These are phyloP conservation scores for Acleris sparsana DNA, from an alignment of 2,888 invertebrate genomes.

Conservation along the genomic window DNA sequence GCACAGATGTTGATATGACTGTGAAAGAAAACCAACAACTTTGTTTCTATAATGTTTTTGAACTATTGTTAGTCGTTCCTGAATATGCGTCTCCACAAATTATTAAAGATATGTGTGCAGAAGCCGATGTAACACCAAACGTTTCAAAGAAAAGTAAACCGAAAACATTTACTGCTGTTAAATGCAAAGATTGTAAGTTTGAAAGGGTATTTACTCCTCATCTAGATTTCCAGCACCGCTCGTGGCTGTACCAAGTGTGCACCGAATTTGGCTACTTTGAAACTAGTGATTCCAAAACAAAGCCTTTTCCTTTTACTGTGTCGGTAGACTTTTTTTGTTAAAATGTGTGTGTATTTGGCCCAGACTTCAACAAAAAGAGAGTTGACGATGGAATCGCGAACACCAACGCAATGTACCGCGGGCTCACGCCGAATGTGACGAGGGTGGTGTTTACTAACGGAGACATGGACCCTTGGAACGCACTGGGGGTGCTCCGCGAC, in stretches of 20 bases:
- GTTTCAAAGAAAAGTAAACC: too few species aligned
- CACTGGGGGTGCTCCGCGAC: slow-evolving; percentile 75
- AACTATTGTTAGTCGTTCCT: slow-evolving; percentile 58
- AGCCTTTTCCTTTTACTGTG: slow-evolving; percentile 83
- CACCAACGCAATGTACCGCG: slow-evolving; percentile 79
- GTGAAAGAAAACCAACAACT: slow-evolving; percentile 60
- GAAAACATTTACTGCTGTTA: too few species aligned
- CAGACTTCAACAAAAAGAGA: slow-evolving; percentile 58
- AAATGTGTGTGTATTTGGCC: slow-evolving; percentile 73
- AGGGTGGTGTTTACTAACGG: slow-evolving; percentile 85
- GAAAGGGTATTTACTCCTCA: too few species aligned
- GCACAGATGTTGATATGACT: slow-evolving; percentile 58
- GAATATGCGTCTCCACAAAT: too few species aligned
- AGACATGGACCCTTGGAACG: slow-evolving; percentile 84
- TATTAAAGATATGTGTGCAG: too few species aligned
- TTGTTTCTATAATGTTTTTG: slow-evolving; percentile 57
- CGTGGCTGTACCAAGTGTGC: slow-evolving; percentile 88
- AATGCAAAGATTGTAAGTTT: too few species aligned
- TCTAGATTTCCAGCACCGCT: slow-evolving; percentile 36
- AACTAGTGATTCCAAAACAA: slow-evolving; percentile 81
- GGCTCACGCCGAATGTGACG: slow-evolving; percentile 71
- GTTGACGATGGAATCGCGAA: slow-evolving; percentile 63
- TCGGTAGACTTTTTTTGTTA: slow-evolving; percentile 67
- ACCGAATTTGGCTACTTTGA: slow-evolving; percentile 90
- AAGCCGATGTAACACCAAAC: too few species aligned